phyloP scores from a whole-genome alignment of 1,140 invertebrate species.

The Drosophila insularis region DNA sequence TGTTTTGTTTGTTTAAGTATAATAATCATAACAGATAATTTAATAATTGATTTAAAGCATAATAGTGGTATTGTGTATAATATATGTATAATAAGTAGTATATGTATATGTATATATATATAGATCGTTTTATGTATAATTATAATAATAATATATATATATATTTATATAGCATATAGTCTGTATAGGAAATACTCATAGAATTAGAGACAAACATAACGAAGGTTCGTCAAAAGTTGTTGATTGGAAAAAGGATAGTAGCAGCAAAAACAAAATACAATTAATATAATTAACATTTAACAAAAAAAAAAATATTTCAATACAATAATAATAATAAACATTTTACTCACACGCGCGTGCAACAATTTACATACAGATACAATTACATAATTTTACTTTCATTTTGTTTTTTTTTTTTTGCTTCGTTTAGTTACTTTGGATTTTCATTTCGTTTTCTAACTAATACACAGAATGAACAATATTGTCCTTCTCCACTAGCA shows the following conservation, averaged over 20 bases:
- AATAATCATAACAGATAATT: conserved; percentile 55
- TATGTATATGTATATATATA: conserved; percentile 28
- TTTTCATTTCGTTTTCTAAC: conserved; percentile 26
- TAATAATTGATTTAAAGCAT: conserved; percentile 80
- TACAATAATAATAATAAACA: conserved; percentile 20
- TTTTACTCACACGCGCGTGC: conserved; percentile 16
- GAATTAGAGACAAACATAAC: conserved; percentile 60
- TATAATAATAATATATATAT: conserved; percentile 27
- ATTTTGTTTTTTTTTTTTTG: conserved; percentile 18
- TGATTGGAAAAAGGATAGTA: conserved; percentile 36
- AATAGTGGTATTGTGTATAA: conserved; percentile 40
- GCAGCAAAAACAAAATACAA: conserved; percentile 23
- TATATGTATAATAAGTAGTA: conserved; percentile 6
- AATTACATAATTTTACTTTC: conserved; percentile 29
- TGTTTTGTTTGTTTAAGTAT: conserved; percentile 39
- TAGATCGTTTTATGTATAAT: conserved; percentile 26
- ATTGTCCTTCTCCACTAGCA: conserved; percentile 86
- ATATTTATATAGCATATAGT: conserved; percentile 55
- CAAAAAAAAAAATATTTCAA: conserved; percentile 61
- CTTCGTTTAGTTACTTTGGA: conserved; percentile 10
- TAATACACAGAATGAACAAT: conserved; percentile 79
- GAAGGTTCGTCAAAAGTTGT: conserved; percentile 37
- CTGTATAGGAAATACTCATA: conserved; percentile 78
- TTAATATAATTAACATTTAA: conserved; percentile 74
- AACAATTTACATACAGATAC: conserved; percentile 30